Evolutionary conservation across 2,113 vertebrate species (phyloP).

Genomic region (Pachyramphus minor): DNA sequence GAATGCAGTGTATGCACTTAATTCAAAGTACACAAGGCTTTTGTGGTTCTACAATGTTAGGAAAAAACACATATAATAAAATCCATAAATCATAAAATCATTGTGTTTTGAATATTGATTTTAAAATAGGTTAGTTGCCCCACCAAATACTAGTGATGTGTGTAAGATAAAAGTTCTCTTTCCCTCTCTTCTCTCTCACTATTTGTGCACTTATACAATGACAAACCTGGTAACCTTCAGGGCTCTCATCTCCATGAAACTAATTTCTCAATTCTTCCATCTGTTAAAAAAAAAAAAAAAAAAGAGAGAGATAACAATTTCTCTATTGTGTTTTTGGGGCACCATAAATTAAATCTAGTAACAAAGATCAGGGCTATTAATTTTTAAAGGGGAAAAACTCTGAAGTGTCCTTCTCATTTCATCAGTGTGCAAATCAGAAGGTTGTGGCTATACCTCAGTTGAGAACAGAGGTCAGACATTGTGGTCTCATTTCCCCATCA

Average conservation of each 20-base stretch:
- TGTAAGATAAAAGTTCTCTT: not conserved
- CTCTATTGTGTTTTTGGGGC: not conserved
- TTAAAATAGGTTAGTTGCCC: constrained; percentile 23
- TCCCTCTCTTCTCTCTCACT: not conserved
- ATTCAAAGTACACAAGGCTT: constrained; percentile 10
- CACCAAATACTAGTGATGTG: constrained; percentile 43
- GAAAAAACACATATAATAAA: constrained; percentile 26
- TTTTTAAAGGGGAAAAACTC: constrained; percentile 40
- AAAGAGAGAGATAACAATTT: not conserved
- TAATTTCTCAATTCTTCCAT: constrained; percentile 38
- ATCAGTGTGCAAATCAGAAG: not conserved
- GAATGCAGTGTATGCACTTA: not conserved
- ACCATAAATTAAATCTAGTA: not conserved
- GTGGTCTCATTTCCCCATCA: constrained; percentile 9
- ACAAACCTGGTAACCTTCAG: constrained; percentile 38
- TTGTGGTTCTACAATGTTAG: not conserved
- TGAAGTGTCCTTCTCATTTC: constrained; percentile 33
- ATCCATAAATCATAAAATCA: constrained; percentile 45
- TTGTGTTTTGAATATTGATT: constrained; percentile 37
- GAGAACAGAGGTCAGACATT: not conserved
- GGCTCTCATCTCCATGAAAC: constrained; percentile 28
- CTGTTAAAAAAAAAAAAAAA: constrained; percentile 33
- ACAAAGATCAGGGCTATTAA: constrained; percentile 21
- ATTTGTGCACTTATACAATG: not conserved
- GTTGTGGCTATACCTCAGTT: not conserved